Base-by-base conservation (phyloP, 1,140 invertebrate species). In the Trichomalopsis sarcophagae region DNA sequence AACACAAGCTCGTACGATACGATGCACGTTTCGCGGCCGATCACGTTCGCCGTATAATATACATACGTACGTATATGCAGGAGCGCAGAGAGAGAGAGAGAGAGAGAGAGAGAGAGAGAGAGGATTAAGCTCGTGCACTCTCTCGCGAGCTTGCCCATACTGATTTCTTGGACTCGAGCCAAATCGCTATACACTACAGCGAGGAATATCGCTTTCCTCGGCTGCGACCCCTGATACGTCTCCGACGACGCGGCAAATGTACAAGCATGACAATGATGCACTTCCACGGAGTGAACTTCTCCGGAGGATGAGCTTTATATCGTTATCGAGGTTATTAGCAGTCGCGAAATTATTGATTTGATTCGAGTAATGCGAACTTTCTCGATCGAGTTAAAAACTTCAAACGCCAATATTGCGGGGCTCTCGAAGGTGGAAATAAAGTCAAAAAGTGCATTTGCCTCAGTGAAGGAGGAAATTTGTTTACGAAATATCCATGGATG, bases 141-240 rank as follows among this genome's bases (percentile, higher is more conserved):
- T 6, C 55, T 62, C 55, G 21, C 55, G 55, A n/a, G 55, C 55
- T 62, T 62, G 69, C 69, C 27, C 68, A 30, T 80, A 82, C 69
- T 83, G 82, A 83, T 77, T 68, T 83, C 36, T 77, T 77, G 74
- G 74, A 40, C 5, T 13, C 2, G 5, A 0, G 81, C 81, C 81
- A 83, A 83, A 83, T 83, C 81, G 55, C 40, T 74, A 33, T n/a
- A 78, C 17, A 27, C 40, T 14, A 2, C 47, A 10, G 30, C 13
- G 62, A 79, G 77, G 77, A 66, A 79, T 79, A 68, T 79, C 27
- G n/a, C 11, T 30, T 69, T 79, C 77, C 47, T 50, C 77, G 50
- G 2, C 3, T 6, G 40, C 5, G 40, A 10, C 4, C 5, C 27
- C 1, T 27, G 76, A 55, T 33, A 10, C 33, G 11, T 30, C 27